Evolutionary conservation across 2,797 vertebrate species (phyloP), one percentile per base, ranked within the genome.

Genomic region (Acestrorhynchus altus): DNA sequence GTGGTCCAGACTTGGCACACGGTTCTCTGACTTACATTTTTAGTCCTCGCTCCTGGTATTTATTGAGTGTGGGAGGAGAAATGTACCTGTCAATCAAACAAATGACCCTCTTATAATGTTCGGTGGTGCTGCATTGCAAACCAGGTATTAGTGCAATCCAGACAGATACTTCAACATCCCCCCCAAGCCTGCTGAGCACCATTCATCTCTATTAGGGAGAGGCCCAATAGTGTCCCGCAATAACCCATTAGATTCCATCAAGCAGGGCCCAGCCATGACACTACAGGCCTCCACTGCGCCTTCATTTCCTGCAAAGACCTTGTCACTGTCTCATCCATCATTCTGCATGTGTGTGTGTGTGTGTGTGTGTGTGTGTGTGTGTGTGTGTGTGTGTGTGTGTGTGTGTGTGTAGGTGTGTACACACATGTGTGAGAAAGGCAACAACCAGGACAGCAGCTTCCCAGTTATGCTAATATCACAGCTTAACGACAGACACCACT

Each of bases 381-480:
- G 1, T 42, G 60, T 52, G 42, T 65, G 72, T 26, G 57, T 51
- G 57, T 46, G 70, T n/a, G 31, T 46, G 31, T 28, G 57, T 31
- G 57, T 13, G 59, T 54, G 52, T 16, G 81, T 35, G 31, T 35
- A 35, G 31, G 31, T 35, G 31, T 35, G 31, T 35, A 39, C 16
- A 49, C 16, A 18, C 13, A 16, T 49, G 47, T 54, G 52, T 16
- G 81, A 77, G 73, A 68, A 81, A 79, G 80, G 83, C 81, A 83
- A 88, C 86, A 85, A 86, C 82, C 72, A 42, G 77, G 77, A 77
- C 83, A 72, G 85, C 81, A 80, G 87, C 86, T 87, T 83, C 76
- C 83, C 70, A 86, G 77, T 89, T 86, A 91, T 89, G 87, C 68
- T 89, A 84, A 90, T 90, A 76, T 86, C 73, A 75, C 70, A 13